These are phyloP conservation scores for Tinea pellionella DNA, from an alignment of 2,888 invertebrate species.

Conservation along the genomic window DNA sequence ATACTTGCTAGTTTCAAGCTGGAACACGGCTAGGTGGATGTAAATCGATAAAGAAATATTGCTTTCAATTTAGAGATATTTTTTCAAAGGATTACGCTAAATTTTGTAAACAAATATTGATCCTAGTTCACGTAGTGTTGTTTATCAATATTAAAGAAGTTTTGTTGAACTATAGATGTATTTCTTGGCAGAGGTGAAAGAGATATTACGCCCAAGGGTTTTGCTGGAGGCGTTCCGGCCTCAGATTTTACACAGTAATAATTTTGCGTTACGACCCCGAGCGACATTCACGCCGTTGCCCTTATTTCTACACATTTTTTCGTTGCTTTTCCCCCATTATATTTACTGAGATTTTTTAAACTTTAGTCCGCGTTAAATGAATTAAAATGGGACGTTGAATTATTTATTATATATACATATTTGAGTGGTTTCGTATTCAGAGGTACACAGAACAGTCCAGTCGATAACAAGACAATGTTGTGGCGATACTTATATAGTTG, in stretches of 20 bases:
- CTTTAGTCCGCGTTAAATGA: no score
- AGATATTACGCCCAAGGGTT: constrained; percentile 1
- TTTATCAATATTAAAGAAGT: neutral
- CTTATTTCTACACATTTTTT: neutral
- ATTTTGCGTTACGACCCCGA: constrained; percentile 3
- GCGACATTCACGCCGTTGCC: constrained; percentile 5
- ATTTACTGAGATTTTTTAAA: neutral
- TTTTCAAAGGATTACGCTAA: neutral
- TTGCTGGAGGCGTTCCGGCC: neutral
- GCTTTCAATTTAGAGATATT: no score
- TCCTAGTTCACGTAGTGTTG: neutral
- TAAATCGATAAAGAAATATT: no score
- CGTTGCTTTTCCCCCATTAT: neutral
- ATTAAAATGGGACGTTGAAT: no score
- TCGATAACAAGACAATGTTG: no score
- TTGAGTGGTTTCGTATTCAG: no score
- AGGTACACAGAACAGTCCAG: no score
- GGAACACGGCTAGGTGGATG: no score
- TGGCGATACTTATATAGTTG: no score
- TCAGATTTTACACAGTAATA: constrained; percentile 6
- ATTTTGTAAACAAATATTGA: neutral
- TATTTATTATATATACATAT: no score
- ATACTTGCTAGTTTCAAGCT: no score
- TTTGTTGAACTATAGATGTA: neutral
- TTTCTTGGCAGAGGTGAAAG: neutral